Evolutionary conservation across 2,888 invertebrate species (phyloP).

Genomic region (Euproctis similis): DNA sequence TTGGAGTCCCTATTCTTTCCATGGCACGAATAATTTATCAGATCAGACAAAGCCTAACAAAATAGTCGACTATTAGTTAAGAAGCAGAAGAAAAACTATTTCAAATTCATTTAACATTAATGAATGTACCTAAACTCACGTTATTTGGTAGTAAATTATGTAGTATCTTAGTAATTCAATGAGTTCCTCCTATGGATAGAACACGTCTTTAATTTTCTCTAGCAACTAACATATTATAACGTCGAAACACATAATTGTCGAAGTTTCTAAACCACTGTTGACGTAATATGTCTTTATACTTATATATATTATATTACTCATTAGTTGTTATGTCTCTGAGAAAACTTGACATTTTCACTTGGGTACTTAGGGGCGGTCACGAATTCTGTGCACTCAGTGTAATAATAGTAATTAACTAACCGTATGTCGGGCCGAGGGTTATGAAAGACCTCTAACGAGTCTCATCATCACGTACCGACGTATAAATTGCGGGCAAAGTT

Average conservation of each 20-base stretch:
- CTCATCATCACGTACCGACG: conserved; percentile 44
- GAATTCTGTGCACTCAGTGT: conserved; percentile 18
- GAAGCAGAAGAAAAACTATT: too few species aligned
- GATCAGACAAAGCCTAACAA: too few species aligned
- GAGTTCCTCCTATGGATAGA: too few species aligned
- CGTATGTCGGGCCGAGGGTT: conserved; percentile 18
- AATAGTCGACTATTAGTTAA: too few species aligned
- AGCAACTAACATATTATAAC: conserved; percentile 6
- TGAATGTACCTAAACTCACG: too few species aligned
- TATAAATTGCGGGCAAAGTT: conserved; percentile 55
- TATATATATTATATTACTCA: too few species aligned
- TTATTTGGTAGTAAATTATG: too few species aligned
- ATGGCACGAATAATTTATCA: too few species aligned
- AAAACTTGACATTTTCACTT: conserved; percentile 10
- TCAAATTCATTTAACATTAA: too few species aligned
- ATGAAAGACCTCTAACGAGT: conserved; percentile 28
- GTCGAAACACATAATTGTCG: not conserved
- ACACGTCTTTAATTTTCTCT: not conserved
- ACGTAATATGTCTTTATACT: not conserved
- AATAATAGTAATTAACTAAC: conserved; percentile 17
- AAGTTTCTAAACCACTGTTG: conserved; percentile 1
- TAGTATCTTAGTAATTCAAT: too few species aligned
- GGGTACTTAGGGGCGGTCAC: conserved; percentile 13
- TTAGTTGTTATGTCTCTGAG: conserved; percentile 5
- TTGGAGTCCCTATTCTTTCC: too few species aligned